Percentiles rank a stretch among this genome's conserved stretches.
Evolutionary conservation across 2,113 vertebrate genomes (phyloP).

Genomic region (Dasyornis broadbenti): DNA sequence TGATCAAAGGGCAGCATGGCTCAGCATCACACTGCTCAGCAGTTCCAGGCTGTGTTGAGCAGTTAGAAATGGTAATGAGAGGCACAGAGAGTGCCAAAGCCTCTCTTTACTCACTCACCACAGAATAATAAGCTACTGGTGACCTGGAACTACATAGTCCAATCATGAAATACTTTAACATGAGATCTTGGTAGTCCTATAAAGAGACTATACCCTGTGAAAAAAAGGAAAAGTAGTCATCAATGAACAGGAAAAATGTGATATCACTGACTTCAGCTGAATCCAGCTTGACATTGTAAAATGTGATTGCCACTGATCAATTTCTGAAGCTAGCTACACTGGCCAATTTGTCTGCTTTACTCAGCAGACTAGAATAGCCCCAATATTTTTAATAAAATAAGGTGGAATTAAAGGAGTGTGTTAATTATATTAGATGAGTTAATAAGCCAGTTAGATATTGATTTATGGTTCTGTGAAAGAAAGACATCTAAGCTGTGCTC

Average conservation of each 20-base stretch:
- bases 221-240: background rate
- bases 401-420: background rate
- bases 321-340: background rate
- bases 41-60: background rate
- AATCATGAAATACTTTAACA: background rate
- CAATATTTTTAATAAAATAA: background rate
- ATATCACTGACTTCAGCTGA: background rate
- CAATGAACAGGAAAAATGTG: background rate
- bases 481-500: background rate
- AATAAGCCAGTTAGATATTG: background rate
- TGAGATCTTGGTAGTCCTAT: background rate
- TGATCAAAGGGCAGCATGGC: background rate
- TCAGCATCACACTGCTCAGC: background rate
- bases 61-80: background rate
- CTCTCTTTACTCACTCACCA: background rate
- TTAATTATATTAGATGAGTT: background rate
- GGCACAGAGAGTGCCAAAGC: background rate
- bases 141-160: background rate
- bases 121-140: background rate
- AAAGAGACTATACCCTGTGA: background rate
- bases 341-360: background rate
- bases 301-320: fast-evolving
- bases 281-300: background rate
- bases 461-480: background rate
- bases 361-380: background rate